A percentile compares a stretch with the other conserved stretches of the same genome.
Conservation (phyloP, 1,140 invertebrate species). For the Camponotus floridanus region DNA sequence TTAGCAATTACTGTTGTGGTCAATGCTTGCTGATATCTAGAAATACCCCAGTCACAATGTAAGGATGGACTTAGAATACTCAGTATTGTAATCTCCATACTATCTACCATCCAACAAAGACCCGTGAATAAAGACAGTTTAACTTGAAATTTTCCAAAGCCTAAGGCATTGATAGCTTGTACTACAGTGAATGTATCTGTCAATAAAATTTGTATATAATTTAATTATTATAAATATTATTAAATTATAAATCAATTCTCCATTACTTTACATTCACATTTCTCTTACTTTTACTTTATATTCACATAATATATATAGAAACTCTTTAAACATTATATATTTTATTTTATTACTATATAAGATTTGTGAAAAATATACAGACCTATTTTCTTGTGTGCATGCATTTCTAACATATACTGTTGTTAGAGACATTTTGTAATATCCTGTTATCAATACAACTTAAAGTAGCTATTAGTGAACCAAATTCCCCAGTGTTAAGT, state of each 20-base stretch:
- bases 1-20: slow-evolving; percentile 89
- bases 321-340: not conserved
- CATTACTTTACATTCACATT: not conserved
- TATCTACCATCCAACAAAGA: slow-evolving; percentile 98
- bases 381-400: slow-evolving; percentile 25
- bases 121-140: slow-evolving; percentile 95
- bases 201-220: slow-evolving; percentile 1
- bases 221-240: slow-evolving; percentile 6
- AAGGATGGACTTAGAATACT: slow-evolving; percentile 97
- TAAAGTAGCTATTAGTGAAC: slow-evolving; percentile 54
- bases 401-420: slow-evolving; percentile 33
- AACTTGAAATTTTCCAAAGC: slow-evolving; percentile 98
- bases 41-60: slow-evolving; percentile 97
- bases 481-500: slow-evolving; percentile 37
- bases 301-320: not conserved
- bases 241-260: not conserved
- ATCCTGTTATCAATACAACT: slow-evolving; percentile 32
- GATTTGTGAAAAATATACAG: slow-evolving; percentile 7
- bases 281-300: not conserved
- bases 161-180: slow-evolving; percentile 97
- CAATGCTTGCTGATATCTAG: slow-evolving; percentile 92
- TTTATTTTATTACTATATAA: not conserved
- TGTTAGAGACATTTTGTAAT: slow-evolving; percentile 29
- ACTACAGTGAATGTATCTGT: slow-evolving; percentile 97
- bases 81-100: slow-evolving; percentile 99